Evolutionary conservation across 1,140 invertebrate species (phyloP), one percentile per base, ranked within the genome.

Genomic region (Macrobrachium rosenbergii): DNA sequence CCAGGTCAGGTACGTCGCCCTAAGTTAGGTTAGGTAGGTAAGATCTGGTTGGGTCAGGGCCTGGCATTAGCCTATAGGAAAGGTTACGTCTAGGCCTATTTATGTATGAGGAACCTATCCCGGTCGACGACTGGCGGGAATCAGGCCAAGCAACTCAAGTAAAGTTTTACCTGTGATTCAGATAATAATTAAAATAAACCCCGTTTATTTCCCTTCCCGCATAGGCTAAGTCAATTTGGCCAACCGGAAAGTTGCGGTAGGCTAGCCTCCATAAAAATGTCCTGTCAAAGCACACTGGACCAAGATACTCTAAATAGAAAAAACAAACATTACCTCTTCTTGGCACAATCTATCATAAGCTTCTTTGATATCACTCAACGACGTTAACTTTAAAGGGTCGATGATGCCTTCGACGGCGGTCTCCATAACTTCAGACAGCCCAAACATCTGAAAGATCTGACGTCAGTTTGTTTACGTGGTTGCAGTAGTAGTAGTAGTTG

Each of bases 351-450:
- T 89, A 28, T 91, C 90, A 83, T 90, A 90, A 17, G 91, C 91
- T n/a, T 90, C 90, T 77, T 91, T 89, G 72, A 92, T 92, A 78
- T 92, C 91, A 11, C 91, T 90, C 12, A 92, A 83, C 85, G 91
- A 91, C 37, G 91, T 92, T 37, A 92, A 88, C 77, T 91, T 91
- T 87, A 91, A 90, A 28, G 91, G 85, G 79, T 90, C 87, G 5
- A 88, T 28, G 17, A 45, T 37, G 17, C 69, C 62, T 23, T 45
- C 63, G 43, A 17, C 37, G 45, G 52, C 62, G 2, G 16, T 67
- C 73, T 58, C 78, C 17, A 37, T 77, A 19, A 10, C 11, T 59
- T 43, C 7, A 52, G 2, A 52, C 0, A 12, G 12, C 12, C 52
- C 2, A 52, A 52, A 52, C 7, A 21, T 28, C 6, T 2, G 11